Base-by-base conservation (phyloP, 2,797 vertebrate species). In the Sebastes elongatus region DNA sequence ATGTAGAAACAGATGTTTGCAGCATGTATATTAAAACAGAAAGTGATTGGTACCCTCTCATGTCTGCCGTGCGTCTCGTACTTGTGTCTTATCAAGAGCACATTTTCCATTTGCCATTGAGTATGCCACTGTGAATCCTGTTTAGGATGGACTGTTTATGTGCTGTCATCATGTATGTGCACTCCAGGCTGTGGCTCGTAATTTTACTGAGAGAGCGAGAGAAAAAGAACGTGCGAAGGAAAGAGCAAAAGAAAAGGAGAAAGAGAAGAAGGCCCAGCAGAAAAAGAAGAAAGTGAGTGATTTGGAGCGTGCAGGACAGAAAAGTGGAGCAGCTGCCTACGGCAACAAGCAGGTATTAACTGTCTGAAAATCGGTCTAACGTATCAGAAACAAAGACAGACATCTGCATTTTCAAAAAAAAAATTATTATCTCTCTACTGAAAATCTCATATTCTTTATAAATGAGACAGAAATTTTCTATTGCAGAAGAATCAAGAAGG, bases 271-370 rank as follows among this genome's bases (percentile, higher is more conserved):
- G 70, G 82, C 93, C 90, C 71, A 82, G 56, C 69, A 80, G 71
- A 92, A 94, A 80, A 95, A 94, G 80, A 93, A 93, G 84, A 93
- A 94, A 70, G 87, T 92, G 2, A 91, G 78, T 0, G 95, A 96
- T 35, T 35, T 83, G 64, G 90, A 89, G 59, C 80, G 80, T 11
- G 67, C 81, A 1, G 85, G 79, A 66, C 74, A 84, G 86, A 97
- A 97, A 94, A 94, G 95, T 76, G 97, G 97, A 0, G 95, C 95
- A 0, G 96, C 96, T 0, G 96, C 95, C 27, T 95, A 94, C 1
- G 27, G 81, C 3, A 94, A 94, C 23, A 83, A 94, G 0, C 95
- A 98, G 97, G 98, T 99, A 95, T 1, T 1, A n/a, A 20, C 66
- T 53, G 28, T 82, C 22, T 70, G 30, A 68, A 71, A 28, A 74